Evolutionary conservation across 2,797 vertebrate species (phyloP), one percentile per base, ranked within the genome.

Genomic region (Thaleichthys pacificus): DNA sequence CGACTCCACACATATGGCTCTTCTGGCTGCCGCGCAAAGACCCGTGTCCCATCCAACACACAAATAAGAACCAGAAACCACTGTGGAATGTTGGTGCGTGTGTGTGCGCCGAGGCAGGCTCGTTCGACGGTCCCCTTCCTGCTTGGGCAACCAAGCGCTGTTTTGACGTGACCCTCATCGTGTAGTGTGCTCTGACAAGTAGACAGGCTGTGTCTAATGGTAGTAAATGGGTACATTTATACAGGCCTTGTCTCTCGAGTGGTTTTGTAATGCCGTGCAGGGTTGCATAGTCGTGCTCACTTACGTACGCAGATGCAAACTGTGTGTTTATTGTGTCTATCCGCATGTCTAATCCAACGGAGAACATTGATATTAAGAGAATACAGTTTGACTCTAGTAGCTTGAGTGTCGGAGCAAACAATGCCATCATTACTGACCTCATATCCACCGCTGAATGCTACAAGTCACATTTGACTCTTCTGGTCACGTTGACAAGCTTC

Each of bases 341-440:
- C 38, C 21, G 14, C 11, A 26, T 22, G 28, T 66, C 19, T 2
- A 47, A 47, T 47, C 42, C 11, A 14, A 3, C 11, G 9, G 9
- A 47, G 42, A 12, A 11, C 9, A 47, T 47, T 14, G 11, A 14
- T 47, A 47, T 47, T 47, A 47, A 47, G 42, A 47, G 38, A 47
- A 15, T 19, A 12, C 4, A n/a, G 19, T 38, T 21, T 7, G 51
- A 82, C 47, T 42, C 78, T 60, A 28, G n/a, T 47, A 60, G 30
- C 68, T n/a, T n/a, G 51, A 9, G 19, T 22, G 30, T 38, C 6
- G 54, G 54, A 56, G 35, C 8, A 42, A 19, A 42, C 26, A 17
- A n/a, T 24, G 9, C 35, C 21, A 15, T 17, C 26, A 54, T 49
- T 62, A 73, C 80, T 85, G 86, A 88, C 80, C 85, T 83, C 81